These are phyloP conservation scores for Coremacera marginata DNA, from an alignment of 2,888 invertebrate species.

Conservation along the genomic window DNA sequence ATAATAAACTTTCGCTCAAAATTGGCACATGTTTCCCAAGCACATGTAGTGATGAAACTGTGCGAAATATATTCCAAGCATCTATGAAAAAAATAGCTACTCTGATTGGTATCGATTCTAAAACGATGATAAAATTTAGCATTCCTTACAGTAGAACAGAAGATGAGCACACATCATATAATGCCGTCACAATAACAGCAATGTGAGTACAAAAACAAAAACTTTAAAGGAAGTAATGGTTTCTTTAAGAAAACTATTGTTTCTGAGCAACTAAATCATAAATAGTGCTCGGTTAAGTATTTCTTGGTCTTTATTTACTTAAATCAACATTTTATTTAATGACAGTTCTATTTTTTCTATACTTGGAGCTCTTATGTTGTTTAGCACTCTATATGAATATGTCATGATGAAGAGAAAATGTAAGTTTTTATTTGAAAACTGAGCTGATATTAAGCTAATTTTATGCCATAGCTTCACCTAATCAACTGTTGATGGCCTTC, in stretches of 20 bases:
- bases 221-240: no score
- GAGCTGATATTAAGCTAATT: background rate
- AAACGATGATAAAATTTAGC: no score
- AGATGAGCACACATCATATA: background rate
- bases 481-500: conserved; percentile 50
- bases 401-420: background rate
- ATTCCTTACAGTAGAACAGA: background rate
- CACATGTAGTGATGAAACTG: conserved; percentile 46
- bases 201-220: background rate
- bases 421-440: background rate
- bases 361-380: conserved; percentile 33
- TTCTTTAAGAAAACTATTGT: no score
- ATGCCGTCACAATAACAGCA: background rate
- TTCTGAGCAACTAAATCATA: no score
- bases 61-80: background rate
- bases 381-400: conserved; percentile 53
- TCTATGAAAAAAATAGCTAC: background rate
- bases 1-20: conserved; percentile 39
- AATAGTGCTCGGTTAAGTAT: no score
- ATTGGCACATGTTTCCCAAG: conserved; percentile 56
- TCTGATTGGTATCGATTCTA: no score
- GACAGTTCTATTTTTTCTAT: background rate
- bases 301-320: no score
- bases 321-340: no score
- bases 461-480: conserved; percentile 37